Conservation (phyloP, 2,888 invertebrate species). For the Anagyrus pseudococci region DNA sequence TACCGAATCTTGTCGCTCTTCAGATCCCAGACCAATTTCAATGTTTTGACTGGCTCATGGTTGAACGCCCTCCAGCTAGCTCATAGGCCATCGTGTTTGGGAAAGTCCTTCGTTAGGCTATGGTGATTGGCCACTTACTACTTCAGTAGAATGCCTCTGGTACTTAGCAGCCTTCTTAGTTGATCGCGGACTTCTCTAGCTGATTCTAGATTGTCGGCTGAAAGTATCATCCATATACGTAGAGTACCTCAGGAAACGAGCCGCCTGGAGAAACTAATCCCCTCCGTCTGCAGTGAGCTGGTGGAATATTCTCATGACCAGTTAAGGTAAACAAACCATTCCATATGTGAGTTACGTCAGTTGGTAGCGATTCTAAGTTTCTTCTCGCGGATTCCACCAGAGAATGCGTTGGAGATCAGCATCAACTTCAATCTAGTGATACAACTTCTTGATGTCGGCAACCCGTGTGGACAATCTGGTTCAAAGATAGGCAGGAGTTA, state of each 20-base stretch:
- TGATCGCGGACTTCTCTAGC: neutral
- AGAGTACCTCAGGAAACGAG: neutral
- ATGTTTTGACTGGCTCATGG: neutral
- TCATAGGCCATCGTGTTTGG: neutral
- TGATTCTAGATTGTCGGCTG: neutral
- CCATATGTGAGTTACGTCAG: constrained; percentile 1
- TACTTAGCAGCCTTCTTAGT: neutral
- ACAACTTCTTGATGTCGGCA: constrained; percentile 8
- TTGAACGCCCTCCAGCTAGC: neutral
- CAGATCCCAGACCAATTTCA: neutral
- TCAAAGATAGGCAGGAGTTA: too few relatives aligned
- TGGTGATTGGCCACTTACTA: neutral
- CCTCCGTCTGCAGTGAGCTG: constrained; percentile 11
- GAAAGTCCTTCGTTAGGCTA: neutral
- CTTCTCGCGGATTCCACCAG: neutral
- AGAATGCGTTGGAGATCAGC: neutral
- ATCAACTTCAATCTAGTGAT: neutral
- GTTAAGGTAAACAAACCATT: neutral
- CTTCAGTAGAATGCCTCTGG: neutral
- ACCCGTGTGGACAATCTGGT: too few relatives aligned
- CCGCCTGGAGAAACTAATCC: neutral
- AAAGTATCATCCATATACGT: constrained; percentile 17
- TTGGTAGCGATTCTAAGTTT: neutral
- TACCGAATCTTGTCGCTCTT: neutral
- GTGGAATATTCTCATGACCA: constrained; percentile 1